A percentile compares a stretch with the other conserved stretches of the same genome.
These are phyloP conservation scores for Oeneis ivallda DNA, from an alignment of 2,888 invertebrate species.

Conservation along the genomic window DNA sequence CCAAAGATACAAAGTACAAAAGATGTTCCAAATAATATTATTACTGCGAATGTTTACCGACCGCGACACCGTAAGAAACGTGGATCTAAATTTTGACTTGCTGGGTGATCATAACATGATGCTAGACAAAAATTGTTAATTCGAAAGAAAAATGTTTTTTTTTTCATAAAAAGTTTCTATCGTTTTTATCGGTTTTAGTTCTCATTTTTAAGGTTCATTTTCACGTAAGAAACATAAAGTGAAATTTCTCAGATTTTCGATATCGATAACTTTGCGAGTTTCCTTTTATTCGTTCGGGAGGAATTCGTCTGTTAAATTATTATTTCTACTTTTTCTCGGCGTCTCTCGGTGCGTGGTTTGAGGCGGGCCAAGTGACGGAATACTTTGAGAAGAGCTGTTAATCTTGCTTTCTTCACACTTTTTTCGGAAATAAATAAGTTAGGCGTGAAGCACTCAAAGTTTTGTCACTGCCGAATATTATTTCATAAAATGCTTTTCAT, in stretches of 20 bases:
- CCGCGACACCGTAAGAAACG: too few species aligned
- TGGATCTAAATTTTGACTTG: too few species aligned
- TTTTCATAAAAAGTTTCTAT: too few species aligned
- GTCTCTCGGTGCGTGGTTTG: slow-evolving; percentile 64
- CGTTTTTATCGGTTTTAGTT: too few species aligned
- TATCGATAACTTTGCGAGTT: slow-evolving; percentile 42
- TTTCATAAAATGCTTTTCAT: background rate
- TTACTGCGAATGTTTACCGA: too few species aligned
- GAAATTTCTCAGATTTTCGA: background rate
- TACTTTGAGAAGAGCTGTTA: slow-evolving; percentile 47
- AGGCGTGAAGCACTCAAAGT: slow-evolving; percentile 25
- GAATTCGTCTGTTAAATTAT: slow-evolving; percentile 75
- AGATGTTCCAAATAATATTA: too few species aligned
- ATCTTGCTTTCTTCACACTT: slow-evolving; percentile 40
- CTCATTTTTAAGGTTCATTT: background rate
- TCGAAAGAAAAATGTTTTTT: too few species aligned
- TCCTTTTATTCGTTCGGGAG: slow-evolving; percentile 72
- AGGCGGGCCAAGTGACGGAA: slow-evolving; percentile 48
- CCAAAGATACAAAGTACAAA: slow-evolving; percentile 1
- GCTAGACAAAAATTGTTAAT: too few species aligned
- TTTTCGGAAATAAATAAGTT: slow-evolving; percentile 34
- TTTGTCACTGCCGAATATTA: background rate
- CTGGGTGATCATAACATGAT: too few species aligned
- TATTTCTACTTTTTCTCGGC: slow-evolving; percentile 62
- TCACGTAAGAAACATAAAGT: background rate